A percentile compares a stretch with the other conserved stretches of the same genome.
phyloP scores from a whole-genome alignment of 2,888 invertebrate species.

The Ditylenchus weischeri region DNA sequence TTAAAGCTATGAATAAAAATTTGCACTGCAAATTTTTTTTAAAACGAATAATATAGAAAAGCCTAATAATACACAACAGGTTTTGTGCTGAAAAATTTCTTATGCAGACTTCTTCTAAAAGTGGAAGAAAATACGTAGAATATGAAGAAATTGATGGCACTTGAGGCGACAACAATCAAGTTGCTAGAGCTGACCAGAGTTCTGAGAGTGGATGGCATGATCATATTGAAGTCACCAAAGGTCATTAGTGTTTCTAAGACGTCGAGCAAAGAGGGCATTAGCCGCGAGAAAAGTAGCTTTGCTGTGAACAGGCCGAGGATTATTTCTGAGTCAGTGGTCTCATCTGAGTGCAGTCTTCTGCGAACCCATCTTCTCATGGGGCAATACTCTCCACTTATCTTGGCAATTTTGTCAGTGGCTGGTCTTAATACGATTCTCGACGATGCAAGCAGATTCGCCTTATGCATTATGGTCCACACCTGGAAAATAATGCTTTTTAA shows the following conservation, averaged over 20 bases:
- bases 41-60: too few species aligned
- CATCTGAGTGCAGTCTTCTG: conserved; percentile 1
- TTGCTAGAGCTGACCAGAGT: not conserved
- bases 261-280: not conserved
- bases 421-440: not conserved
- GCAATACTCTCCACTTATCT: conserved; percentile 10
- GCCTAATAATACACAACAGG: too few species aligned
- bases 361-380: not conserved
- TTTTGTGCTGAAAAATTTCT: not conserved
- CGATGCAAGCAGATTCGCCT: not conserved
- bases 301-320: not conserved
- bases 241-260: not conserved
- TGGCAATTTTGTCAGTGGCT: not conserved
- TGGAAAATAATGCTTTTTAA: not conserved
- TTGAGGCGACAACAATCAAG: not conserved
- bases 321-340: not conserved
- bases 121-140: conserved; percentile 8
- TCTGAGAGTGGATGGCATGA: not conserved
- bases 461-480: conserved; percentile 9
- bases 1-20: too few species aligned
- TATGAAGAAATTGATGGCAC: conserved; percentile 2
- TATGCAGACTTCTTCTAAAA: not conserved
- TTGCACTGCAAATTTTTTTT: too few species aligned
- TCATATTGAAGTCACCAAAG: not conserved
- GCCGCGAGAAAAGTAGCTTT: not conserved